Evolutionary conservation across 37 sponge, comb jelly and placozoan species (phyloP).

Genomic region (Oopsacas minuta): DNA sequence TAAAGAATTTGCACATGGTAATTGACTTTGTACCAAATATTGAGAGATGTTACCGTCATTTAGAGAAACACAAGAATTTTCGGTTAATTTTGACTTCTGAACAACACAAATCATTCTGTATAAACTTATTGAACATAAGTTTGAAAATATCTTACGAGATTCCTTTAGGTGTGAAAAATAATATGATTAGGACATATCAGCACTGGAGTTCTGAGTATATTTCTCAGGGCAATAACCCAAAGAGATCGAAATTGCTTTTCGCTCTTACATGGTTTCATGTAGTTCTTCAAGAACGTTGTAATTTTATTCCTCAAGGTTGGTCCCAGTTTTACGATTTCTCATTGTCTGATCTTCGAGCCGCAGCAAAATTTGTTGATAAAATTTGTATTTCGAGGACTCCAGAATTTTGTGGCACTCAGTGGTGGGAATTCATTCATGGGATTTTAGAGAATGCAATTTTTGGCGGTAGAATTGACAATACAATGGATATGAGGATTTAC

Average conservation of each 20-base stretch:
- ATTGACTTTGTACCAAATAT: constrained; percentile 72
- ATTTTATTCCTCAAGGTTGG: constrained; percentile 92
- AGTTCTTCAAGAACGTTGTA: constrained; percentile 86
- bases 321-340: constrained; percentile 95
- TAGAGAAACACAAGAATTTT: neutral
- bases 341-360: constrained; percentile 71
- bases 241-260: constrained; percentile 69
- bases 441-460: constrained; percentile 91
- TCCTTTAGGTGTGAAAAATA: constrained; percentile 86
- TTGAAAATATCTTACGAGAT: constrained; percentile 27
- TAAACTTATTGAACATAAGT: constrained; percentile 9
- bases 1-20: constrained; percentile 94
- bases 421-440: constrained; percentile 91
- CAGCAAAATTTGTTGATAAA: constrained; percentile 61
- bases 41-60: constrained; percentile 41
- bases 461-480: constrained; percentile 93
- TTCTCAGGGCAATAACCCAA: constrained; percentile 32
- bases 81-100: neutral
- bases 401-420: constrained; percentile 7
- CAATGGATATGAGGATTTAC: constrained; percentile 74
- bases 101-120: neutral
- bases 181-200: constrained; percentile 77
- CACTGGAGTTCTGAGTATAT: constrained; percentile 75
- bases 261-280: constrained; percentile 96
- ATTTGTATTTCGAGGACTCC: constrained; percentile 20